Evolutionary conservation across 2,113 vertebrate genomes (phyloP).

Genomic region (rat (Rattus norvegicus)): GRCr8 NC_086020.1:136699501-136700000

Average conservation of each 20-base stretch:
- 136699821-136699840: not conserved
- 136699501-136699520: not conserved
- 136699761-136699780: not conserved
- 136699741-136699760: not conserved
- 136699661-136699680: not conserved
- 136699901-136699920: not conserved
- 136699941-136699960: not conserved
- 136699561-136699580: constrained; percentile 4
- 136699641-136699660: not conserved
- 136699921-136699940: not conserved
- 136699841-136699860: not conserved
- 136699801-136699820: not conserved
- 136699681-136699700: not conserved
- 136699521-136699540: not conserved
- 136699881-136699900: not conserved
- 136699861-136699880: not conserved
- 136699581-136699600: constrained; percentile 29
- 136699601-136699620: constrained; percentile 43
- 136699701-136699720: not conserved
- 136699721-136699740: not conserved
- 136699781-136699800: not conserved
- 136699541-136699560: constrained; percentile 32
- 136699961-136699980: not conserved
- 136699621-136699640: constrained; percentile 9
- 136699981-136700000: not conserved